Conservation (phyloP, 2,888 invertebrate genomes). For the Leptopilina drosophilae region DNA sequence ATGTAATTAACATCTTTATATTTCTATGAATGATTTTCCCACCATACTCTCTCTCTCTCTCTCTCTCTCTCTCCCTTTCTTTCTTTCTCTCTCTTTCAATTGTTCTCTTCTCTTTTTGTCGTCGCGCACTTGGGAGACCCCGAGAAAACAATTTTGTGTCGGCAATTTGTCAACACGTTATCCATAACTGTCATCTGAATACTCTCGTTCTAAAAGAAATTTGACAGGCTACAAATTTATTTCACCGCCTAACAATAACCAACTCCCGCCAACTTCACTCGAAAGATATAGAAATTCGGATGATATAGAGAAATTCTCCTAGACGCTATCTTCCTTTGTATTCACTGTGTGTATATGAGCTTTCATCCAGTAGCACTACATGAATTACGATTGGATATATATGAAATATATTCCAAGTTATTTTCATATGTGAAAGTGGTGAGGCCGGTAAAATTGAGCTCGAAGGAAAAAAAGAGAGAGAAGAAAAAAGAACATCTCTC, state of each 20-base stretch:
- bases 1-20: too few species aligned
- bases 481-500: not conserved
- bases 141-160: not conserved
- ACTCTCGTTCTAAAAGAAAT: slow-evolving; percentile 30
- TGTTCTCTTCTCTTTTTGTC: too few species aligned
- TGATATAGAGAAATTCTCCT: not conserved
- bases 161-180: not conserved
- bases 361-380: slow-evolving; percentile 16
- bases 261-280: not conserved
- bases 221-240: slow-evolving; percentile 44
- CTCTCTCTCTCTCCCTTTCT: too few species aligned
- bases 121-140: too few species aligned
- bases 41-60: too few species aligned
- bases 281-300: not conserved
- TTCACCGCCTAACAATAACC: not conserved
- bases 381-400: slow-evolving; percentile 6
- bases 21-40: too few species aligned
- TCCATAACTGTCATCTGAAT: slow-evolving; percentile 43
- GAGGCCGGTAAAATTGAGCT: not conserved
- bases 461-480: not conserved
- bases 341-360: not conserved
- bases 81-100: too few species aligned
- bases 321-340: not conserved
- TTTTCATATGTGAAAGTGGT: slow-evolving; percentile 23
- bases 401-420: not conserved